phyloP scores from a whole-genome alignment of 2,797 vertebrate genomes.

The Pyrocephalus nanus region DNA sequence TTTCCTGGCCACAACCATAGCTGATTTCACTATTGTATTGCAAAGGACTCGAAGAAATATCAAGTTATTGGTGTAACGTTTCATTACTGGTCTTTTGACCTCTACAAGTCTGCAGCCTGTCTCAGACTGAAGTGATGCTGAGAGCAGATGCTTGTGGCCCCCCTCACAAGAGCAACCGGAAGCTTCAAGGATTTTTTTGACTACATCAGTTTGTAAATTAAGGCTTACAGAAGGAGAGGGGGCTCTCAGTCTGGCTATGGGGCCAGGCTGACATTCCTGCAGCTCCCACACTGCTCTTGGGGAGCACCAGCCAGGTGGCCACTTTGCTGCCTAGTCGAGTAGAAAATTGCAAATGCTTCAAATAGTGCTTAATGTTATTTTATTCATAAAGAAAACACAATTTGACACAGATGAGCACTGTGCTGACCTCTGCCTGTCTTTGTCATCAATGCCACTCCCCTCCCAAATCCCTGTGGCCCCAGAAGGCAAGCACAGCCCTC shows the following conservation, averaged over 20 bases:
- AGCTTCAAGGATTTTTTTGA: not conserved
- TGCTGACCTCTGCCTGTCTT: not conserved
- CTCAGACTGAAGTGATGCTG: not conserved
- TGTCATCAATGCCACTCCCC: not conserved
- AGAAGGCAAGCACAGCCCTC: not conserved
- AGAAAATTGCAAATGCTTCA: slow-evolving; percentile 75
- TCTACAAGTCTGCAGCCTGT: not conserved
- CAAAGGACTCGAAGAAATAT: slow-evolving; percentile 41
- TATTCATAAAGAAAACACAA: slow-evolving; percentile 68
- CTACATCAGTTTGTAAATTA: not conserved
- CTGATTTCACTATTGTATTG: slow-evolving; percentile 57
- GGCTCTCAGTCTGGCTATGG: not conserved
- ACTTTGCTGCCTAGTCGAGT: slow-evolving; percentile 62
- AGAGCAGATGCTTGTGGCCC: not conserved
- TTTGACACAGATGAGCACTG: slow-evolving; percentile 7
- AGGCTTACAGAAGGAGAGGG: not conserved
- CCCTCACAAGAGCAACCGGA: not conserved
- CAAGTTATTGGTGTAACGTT: slow-evolving; percentile 59
- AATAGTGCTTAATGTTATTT: slow-evolving; percentile 67
- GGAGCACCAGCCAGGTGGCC: slow-evolving; percentile 49
- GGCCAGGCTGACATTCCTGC: slow-evolving; percentile 20
- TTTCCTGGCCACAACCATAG: not conserved
- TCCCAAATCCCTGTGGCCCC: not conserved
- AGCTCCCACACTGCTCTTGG: not conserved
- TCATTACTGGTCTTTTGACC: slow-evolving; percentile 57